Evolutionary conservation across 2,113 vertebrate species (phyloP).

Genomic region (Gymnogyps californianus): DNA sequence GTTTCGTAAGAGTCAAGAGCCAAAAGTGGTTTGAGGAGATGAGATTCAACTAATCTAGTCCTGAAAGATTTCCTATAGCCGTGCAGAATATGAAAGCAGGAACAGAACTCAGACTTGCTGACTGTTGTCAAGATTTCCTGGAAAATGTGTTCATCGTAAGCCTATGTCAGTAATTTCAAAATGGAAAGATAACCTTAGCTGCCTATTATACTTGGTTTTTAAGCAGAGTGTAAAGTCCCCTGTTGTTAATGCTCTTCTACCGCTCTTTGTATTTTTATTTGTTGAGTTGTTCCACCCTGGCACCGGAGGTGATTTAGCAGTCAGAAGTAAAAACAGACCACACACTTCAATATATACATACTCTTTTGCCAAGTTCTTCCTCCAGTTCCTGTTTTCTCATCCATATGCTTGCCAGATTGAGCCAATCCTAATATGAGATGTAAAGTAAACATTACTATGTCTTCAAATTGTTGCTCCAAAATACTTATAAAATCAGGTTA

Average conservation of each 20-base stretch:
- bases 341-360: not conserved
- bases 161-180: not conserved
- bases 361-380: not conserved
- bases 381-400: slow-evolving; percentile 19
- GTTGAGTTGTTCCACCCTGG: not conserved
- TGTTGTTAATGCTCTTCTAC: not conserved
- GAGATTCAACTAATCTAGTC: not conserved
- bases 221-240: not conserved
- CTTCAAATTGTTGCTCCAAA: not conserved
- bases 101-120: not conserved
- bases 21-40: not conserved
- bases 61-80: not conserved
- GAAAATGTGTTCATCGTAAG: not conserved
- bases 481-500: not conserved
- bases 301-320: not conserved
- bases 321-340: slow-evolving; percentile 28
- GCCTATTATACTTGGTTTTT: not conserved
- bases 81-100: not conserved
- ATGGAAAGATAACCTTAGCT: not conserved
- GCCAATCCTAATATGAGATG: not conserved
- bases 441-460: not conserved
- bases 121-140: not conserved
- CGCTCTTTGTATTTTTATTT: not conserved
- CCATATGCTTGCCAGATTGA: slow-evolving; percentile 42
- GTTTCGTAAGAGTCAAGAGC: not conserved